Conservation (phyloP, 1,140 invertebrate genomes). For the Frieseomelitta varia region DNA sequence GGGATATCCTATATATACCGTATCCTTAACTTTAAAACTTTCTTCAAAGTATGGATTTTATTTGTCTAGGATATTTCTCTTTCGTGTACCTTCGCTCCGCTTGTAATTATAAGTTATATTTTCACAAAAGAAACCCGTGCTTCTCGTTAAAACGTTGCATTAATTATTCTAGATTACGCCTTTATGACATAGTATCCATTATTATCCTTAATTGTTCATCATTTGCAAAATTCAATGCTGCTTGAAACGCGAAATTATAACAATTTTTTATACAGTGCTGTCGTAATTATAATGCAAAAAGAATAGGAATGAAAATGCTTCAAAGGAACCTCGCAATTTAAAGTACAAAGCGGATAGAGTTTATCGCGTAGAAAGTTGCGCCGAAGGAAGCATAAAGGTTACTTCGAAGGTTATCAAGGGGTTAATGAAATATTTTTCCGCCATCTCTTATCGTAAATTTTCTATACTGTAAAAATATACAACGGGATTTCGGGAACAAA, state of each 20-base stretch:
- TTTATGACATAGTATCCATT: slow-evolving; percentile 4
- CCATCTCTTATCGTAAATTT: slow-evolving; percentile 26
- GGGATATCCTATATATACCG: background rate
- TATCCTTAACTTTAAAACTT: background rate
- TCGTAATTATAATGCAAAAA: background rate
- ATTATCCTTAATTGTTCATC: background rate
- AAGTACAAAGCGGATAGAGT: slow-evolving; percentile 31
- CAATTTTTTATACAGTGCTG: background rate
- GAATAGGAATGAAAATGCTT: slow-evolving; percentile 7
- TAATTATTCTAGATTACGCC: background rate
- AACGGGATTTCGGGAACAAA: slow-evolving; percentile 19
- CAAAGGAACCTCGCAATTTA: slow-evolving; percentile 36
- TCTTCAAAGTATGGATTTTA: background rate
- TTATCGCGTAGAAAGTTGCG: slow-evolving; percentile 26
- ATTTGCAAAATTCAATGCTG: slow-evolving; percentile 6
- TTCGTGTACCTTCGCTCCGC: background rate
- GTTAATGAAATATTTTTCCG: slow-evolving; percentile 53
- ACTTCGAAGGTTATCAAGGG: slow-evolving; percentile 37
- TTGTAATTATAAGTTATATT: background rate
- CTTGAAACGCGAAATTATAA: background rate
- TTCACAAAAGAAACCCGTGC: background rate
- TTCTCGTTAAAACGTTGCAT: background rate
- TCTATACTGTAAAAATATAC: background rate
- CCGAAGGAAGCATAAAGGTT: slow-evolving; percentile 25
- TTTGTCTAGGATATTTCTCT: background rate